Evolutionary conservation across 2,888 invertebrate species (phyloP).

Genomic region (Mayetiola destructor): DNA sequence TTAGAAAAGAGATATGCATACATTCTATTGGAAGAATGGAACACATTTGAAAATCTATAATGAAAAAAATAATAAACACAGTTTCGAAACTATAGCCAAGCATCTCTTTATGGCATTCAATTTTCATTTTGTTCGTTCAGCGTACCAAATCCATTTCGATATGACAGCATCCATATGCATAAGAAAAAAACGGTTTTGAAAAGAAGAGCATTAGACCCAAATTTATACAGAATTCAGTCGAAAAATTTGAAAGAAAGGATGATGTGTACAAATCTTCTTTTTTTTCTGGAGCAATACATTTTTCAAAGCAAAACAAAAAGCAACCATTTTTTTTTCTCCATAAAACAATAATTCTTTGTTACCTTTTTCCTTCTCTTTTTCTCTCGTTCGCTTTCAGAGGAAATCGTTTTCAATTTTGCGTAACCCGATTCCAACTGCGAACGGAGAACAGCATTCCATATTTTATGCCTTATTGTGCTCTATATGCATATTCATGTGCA

Average conservation of each 20-base stretch:
- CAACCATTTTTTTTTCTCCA: neutral
- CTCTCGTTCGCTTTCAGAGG: neutral
- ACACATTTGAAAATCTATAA: neutral
- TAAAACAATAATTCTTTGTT: neutral
- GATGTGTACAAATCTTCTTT: neutral
- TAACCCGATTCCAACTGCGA: neutral
- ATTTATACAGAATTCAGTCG: neutral
- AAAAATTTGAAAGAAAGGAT: neutral
- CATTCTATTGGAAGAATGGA: no score
- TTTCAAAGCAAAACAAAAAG: conserved; percentile 2
- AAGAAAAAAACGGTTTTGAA: neutral
- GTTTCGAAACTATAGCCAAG: neutral
- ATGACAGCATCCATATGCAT: neutral
- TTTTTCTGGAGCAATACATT: conserved; percentile 7
- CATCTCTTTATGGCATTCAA: neutral
- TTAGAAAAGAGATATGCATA: no score
- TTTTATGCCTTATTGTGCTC: conserved; percentile 1
- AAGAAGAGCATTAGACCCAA: neutral
- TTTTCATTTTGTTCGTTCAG: no score
- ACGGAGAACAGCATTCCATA: neutral
- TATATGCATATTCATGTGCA: conserved; percentile 7
- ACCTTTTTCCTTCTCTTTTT: neutral
- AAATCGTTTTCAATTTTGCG: neutral
- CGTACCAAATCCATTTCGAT: no score
- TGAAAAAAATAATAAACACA: neutral